These are phyloP conservation scores for Hydrophis major DNA, from an alignment of 2,797 vertebrate genomes.

Conservation along the genomic window DNA sequence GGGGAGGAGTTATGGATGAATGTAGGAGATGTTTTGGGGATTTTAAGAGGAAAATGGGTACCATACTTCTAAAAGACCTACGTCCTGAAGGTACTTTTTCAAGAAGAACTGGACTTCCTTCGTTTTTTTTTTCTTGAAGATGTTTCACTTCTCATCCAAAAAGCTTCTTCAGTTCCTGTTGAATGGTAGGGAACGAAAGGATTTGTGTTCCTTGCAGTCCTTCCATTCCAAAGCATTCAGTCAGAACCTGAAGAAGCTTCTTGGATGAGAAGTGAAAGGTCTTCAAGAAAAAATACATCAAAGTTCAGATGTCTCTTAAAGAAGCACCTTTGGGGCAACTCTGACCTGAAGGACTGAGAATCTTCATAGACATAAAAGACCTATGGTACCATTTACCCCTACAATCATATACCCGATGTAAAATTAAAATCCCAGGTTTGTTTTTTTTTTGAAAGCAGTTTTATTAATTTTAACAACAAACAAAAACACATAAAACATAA, in stretches of 20 bases:
- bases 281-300: no score
- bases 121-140: no score
- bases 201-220: background rate
- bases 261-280: no score
- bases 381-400: background rate
- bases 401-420: background rate
- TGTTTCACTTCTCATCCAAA: no score
- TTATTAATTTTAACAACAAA: no score
- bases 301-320: background rate
- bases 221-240: background rate
- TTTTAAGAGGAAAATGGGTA: background rate
- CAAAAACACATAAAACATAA: no score
- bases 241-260: background rate
- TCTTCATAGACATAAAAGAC: background rate
- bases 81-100: no score
- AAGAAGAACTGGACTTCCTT: no score
- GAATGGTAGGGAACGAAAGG: no score
- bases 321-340: background rate
- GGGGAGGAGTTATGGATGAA: background rate
- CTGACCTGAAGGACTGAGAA: background rate
- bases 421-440: background rate
- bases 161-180: no score
- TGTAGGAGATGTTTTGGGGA: background rate
- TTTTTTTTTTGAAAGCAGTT: no score
- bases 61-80: background rate